Percentiles rank a stretch among this genome's conserved stretches.
phyloP scores from a whole-genome alignment of 2,888 invertebrate genomes.

The Trilocha varians region DNA sequence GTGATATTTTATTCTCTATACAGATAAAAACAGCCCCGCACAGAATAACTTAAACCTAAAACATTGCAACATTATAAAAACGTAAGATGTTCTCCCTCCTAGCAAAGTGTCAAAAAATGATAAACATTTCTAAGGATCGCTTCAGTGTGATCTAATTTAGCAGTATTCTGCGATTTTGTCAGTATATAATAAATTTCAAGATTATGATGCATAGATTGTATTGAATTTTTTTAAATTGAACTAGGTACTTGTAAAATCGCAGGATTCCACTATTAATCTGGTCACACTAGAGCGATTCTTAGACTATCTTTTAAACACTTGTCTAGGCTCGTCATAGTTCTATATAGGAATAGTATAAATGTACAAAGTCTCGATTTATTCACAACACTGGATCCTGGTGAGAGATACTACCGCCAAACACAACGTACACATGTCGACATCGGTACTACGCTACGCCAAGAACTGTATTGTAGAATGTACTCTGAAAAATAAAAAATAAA shows the following conservation, averaged over 20 bases:
- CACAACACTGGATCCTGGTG: not conserved
- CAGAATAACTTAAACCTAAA: constrained; percentile 38
- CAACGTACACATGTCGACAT: not conserved
- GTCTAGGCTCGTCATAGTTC: not conserved
- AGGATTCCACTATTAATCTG: too few relatives aligned
- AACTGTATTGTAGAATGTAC: not conserved
- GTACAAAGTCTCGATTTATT: constrained; percentile 43
- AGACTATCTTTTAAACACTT: constrained; percentile 9
- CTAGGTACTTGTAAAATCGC: too few relatives aligned
- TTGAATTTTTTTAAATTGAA: too few relatives aligned
- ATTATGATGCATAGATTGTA: too few relatives aligned
- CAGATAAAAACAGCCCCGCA: constrained; percentile 46
- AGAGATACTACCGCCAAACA: not conserved
- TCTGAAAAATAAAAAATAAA: not conserved
- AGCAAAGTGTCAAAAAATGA: too few relatives aligned
- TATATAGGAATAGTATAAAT: constrained; percentile 68
- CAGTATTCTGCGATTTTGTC: too few relatives aligned
- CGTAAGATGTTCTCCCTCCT: too few relatives aligned
- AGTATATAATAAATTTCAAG: too few relatives aligned
- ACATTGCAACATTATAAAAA: constrained; percentile 55
- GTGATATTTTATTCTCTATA: constrained; percentile 23
- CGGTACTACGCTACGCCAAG: not conserved
- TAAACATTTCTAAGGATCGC: too few relatives aligned
- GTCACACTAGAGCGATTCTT: constrained; percentile 7
- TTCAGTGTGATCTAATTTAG: too few relatives aligned